Percentiles rank a stretch among this genome's conserved stretches.
These are phyloP conservation scores for Oedothorax gibbosus DNA, from an alignment of 1,140 invertebrate genomes.

Conservation along the genomic window DNA sequence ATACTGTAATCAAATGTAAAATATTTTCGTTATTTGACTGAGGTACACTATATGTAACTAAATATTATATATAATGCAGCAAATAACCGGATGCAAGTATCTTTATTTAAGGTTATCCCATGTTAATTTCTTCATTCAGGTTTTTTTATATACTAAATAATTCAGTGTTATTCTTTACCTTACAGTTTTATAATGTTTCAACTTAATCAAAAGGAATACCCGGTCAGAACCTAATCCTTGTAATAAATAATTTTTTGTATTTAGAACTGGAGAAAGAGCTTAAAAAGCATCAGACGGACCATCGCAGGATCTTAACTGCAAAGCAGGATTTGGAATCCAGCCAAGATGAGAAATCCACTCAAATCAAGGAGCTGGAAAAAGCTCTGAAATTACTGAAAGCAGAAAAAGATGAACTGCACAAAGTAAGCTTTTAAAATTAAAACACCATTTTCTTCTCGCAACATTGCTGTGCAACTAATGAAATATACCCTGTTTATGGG, in stretches of 20 bases:
- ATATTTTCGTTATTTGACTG: too few relatives aligned
- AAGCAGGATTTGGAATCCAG: constrained; percentile 63
- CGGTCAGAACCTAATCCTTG: too few relatives aligned
- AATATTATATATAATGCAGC: too few relatives aligned
- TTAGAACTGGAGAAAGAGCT: constrained; percentile 81
- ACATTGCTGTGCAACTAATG: neutral
- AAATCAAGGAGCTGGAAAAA: constrained; percentile 78
- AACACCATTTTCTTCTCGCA: too few relatives aligned
- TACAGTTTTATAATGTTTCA: neutral
- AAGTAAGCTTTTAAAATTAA: constrained; percentile 68
- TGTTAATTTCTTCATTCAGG: neutral
- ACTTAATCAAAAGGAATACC: too few relatives aligned
- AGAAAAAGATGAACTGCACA: constrained; percentile 74
- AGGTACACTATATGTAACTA: too few relatives aligned
- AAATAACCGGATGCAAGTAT: too few relatives aligned
- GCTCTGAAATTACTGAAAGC: constrained; percentile 73
- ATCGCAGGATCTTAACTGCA: constrained; percentile 58
- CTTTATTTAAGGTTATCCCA: too few relatives aligned
- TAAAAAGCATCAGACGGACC: constrained; percentile 74
- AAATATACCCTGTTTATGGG: neutral
- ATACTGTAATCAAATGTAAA: too few relatives aligned
- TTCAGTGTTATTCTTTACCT: neutral
- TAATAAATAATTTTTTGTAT: constrained; percentile 64
- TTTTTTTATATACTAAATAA: neutral
- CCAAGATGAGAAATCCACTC: constrained; percentile 65